Evolutionary conservation across 2,113 vertebrate species (phyloP).

Genomic region (Nannobrachium achirus): DNA sequence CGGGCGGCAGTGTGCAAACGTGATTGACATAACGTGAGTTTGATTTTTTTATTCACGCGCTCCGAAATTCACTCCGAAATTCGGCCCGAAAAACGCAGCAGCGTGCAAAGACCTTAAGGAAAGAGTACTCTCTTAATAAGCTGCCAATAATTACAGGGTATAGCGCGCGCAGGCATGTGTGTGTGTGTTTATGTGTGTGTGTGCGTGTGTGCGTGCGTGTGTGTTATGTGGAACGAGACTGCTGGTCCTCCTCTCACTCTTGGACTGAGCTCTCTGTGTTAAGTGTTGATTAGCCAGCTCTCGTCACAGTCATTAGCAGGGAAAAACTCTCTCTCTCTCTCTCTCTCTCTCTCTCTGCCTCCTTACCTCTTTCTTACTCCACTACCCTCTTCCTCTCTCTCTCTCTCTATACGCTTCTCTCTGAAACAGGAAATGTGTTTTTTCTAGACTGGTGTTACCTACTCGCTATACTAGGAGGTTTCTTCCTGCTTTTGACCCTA

Average conservation of each 20-base stretch:
- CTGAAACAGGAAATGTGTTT: neutral
- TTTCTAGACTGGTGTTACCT: neutral
- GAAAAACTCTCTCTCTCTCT: slow-evolving; percentile 14
- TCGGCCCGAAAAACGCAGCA: no score
- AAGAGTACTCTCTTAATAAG: slow-evolving; percentile 15
- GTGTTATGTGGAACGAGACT: slow-evolving; percentile 12
- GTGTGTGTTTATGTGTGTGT: slow-evolving; percentile 12
- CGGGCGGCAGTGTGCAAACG: no score
- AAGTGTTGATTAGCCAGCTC: slow-evolving; percentile 48
- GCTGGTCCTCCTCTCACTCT: slow-evolving; percentile 14
- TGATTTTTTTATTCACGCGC: no score
- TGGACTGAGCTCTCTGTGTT: slow-evolving; percentile 32
- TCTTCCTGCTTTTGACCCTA: neutral
- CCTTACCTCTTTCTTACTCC: neutral
- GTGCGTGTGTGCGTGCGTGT: slow-evolving; percentile 2
- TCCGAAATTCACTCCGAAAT: no score
- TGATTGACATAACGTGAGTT: no score
- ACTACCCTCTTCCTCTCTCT: neutral
- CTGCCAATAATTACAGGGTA: no score
- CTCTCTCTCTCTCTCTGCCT: slow-evolving; percentile 5
- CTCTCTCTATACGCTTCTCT: neutral
- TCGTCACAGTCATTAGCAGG: slow-evolving; percentile 29
- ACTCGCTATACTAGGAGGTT: neutral
- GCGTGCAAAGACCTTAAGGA: no score
- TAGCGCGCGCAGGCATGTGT: no score